A percentile compares a stretch with the other conserved stretches of the same genome.
These are phyloP conservation scores for Neosilurus mollespiculum DNA, from an alignment of 2,797 vertebrate species.

Conservation along the genomic window DNA sequence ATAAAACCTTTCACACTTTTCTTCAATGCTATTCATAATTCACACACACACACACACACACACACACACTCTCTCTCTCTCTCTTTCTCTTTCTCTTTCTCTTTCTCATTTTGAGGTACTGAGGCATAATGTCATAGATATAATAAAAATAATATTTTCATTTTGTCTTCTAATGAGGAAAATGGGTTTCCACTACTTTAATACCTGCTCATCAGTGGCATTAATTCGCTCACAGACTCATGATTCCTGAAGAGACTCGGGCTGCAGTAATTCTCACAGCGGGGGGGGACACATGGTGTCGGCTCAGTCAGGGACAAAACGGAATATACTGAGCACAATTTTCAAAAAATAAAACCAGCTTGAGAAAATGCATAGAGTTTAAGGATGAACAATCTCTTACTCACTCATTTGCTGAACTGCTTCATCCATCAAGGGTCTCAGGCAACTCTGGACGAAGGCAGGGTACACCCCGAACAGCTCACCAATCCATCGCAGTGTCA, in stretches of 20 bases:
- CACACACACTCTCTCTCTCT: no score
- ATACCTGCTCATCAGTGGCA: not conserved
- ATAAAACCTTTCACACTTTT: not conserved
- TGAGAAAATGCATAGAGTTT: not conserved
- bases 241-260: not conserved
- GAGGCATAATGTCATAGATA: not conserved
- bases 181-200: not conserved
- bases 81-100: no score
- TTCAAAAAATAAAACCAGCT: not conserved
- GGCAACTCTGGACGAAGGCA: no score
- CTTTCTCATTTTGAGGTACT: not conserved
- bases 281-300: not conserved
- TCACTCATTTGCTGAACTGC: no score
- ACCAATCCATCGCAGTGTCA: no score
- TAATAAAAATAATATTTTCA: not conserved
- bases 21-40: not conserved
- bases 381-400: no score
- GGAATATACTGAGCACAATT: not conserved
- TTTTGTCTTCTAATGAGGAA: not conserved
- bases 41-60: no score
- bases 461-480: no score
- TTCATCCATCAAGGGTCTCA: no score
- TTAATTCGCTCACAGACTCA: not conserved
- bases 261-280: conserved; percentile 2
- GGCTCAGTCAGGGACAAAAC: not conserved